Percentiles rank a stretch among this genome's conserved stretches.
These are phyloP conservation scores for Catostomus latipinnis DNA, from an alignment of 2,797 vertebrate genomes.

Conservation along the genomic window DNA sequence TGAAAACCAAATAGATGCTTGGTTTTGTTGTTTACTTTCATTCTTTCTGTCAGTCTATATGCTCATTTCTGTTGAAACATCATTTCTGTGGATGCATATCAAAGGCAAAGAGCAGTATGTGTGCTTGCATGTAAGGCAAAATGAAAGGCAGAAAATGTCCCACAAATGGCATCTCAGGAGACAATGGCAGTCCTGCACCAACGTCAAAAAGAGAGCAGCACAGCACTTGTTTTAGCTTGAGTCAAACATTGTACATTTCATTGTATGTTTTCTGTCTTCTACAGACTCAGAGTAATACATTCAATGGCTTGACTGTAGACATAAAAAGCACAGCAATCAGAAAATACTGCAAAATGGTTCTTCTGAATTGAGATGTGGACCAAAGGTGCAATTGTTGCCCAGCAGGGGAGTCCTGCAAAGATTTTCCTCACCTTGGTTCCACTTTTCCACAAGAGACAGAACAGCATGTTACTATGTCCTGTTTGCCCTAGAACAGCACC, in stretches of 20 bases:
- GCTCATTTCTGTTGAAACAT: neutral
- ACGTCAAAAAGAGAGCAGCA: neutral
- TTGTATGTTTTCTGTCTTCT: neutral
- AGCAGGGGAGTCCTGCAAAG: constrained; percentile 9
- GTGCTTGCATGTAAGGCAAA: constrained; percentile 1
- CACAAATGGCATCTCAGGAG: neutral
- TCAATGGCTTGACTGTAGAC: constrained; percentile 12
- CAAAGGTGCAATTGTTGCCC: constrained; percentile 37
- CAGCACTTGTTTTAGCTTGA: constrained; percentile 15
- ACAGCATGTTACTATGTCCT: constrained; percentile 45
- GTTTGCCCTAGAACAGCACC: constrained; percentile 51
- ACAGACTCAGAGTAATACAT: neutral
- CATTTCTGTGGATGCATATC: neutral
- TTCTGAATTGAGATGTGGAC: constrained; percentile 16
- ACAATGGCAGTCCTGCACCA: neutral
- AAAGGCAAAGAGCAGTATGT: constrained; percentile 7
- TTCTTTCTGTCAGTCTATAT: neutral
- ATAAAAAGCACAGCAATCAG: neutral
- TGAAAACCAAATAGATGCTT: neutral
- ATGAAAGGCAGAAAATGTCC: constrained; percentile 2
- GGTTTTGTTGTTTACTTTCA: neutral
- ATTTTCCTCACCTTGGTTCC: constrained; percentile 40
- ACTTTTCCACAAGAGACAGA: constrained; percentile 35
- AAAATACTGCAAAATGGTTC: constrained; percentile 21
- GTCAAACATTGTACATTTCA: neutral